Percentiles rank a stretch among this genome's conserved stretches.
phyloP scores from a whole-genome alignment of 1,140 invertebrate genomes.

The Paralvinella palmiformis region DNA sequence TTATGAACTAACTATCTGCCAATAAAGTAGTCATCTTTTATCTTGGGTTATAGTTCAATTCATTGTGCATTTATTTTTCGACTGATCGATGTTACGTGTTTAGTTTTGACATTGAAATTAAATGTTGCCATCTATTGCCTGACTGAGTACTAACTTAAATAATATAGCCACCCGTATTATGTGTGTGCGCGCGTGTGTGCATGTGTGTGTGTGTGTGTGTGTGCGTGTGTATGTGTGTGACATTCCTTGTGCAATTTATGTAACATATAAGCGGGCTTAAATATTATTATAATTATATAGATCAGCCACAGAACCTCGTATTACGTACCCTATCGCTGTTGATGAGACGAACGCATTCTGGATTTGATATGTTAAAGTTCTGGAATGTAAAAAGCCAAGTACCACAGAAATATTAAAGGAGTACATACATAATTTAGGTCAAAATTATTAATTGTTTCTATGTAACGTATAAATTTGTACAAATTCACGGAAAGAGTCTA shows the following conservation, averaged over 20 bases:
- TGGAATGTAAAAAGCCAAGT: background rate
- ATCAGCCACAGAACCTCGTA: background rate
- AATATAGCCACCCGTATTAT: no score
- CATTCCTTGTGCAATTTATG: no score
- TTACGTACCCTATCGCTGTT: background rate
- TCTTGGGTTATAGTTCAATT: no score
- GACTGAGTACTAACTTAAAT: no score
- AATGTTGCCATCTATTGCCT: no score
- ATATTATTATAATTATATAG: background rate
- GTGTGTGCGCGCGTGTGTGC: background rate
- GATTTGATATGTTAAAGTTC: slow-evolving; percentile 11
- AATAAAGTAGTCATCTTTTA: no score
- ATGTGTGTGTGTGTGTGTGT: background rate
- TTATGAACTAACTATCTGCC: no score
- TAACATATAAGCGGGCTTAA: no score
- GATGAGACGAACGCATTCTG: background rate
- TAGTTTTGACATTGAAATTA: no score
- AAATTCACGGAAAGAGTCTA: background rate
- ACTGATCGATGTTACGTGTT: no score
- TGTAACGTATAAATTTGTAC: background rate
- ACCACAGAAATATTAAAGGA: background rate
- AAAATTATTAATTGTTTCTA: background rate
- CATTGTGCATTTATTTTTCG: no score
- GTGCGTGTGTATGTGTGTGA: no score
- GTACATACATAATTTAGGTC: background rate